Base-by-base conservation (phyloP, 2,113 vertebrate genomes). In the Sinocyclocheilus maitianheensis region DNA sequence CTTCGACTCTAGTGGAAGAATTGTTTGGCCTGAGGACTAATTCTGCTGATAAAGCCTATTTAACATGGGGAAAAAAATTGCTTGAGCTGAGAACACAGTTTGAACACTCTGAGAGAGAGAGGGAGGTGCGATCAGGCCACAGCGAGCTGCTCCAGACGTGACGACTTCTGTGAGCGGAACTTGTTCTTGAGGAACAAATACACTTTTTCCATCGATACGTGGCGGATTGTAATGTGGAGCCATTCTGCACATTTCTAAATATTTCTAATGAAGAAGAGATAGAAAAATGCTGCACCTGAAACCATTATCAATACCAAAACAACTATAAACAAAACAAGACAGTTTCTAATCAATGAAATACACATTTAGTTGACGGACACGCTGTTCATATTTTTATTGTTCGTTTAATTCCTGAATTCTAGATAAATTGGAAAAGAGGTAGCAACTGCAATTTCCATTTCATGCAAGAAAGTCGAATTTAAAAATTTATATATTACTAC, bases 51-150 rank as follows among this genome's bases (percentile, higher is more conserved):
- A 84, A 51, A 78, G 88, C 40, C 76, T 40, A 84, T 89, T 76
- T 74, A 85, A 40, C 83, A 85, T 85, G 86, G 18, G 86, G 76
- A 72, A 75, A 90, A 90, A 92, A 90, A 91, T 86, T 91, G 80
- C 84, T 77, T 80, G 53, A 84, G 51, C 69, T 62, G 30, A 72
- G 58, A 81, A 77, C 82, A 63, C 81, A n/a, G 83, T 84, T 84
- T 88, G 79, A 88, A 60, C 90, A 40, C 83, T 85, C 9, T 67
- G 37, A 5, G 83, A 67, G 48, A 85, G 2, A 46, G 30, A 60
- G 55, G 37, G 53, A 62, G n/a, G 30, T 26, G 65, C 18, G n/a
- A 43, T 12, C 43, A 55, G 71, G 71, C 63, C 63, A 74, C 71
- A 48, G 74, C 65, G 48, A 78, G 74, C 48, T 83, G 80, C 37